Evolutionary conservation across 2,888 invertebrate genomes (phyloP), one percentile per base, ranked within the genome.

Genomic region (Drosophila mercatorum): DNA sequence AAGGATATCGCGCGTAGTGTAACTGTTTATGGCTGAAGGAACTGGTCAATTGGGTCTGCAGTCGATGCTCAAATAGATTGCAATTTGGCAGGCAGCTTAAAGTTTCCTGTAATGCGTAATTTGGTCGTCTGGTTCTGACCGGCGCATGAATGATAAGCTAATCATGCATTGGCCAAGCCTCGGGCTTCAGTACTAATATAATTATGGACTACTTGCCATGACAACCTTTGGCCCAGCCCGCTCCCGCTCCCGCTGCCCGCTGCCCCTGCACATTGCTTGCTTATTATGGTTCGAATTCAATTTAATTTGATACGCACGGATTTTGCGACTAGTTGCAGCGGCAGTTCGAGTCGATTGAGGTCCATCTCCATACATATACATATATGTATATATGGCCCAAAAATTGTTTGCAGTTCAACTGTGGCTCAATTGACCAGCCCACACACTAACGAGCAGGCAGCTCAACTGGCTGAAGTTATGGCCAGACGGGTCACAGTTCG

Each of bases 361-460:
- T 44, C n/a, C 38, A 28, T 36, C 38, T 26, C 3, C 38, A n/a
- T 34, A 26, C 7, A 36, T 17, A 47, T 17, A 28, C 17, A 58
- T 5, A 28, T 22, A 22, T 3, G 3, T 31, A 31, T 31, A 38
- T 40, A 59, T 12, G 28, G 28, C 40, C 67, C 83, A 68, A 76
- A 81, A 83, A 81, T 66, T 80, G 87, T 80, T 84, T 84, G 87
- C 87, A 81, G 83, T 78, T 84, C 80, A 87, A 81, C 78, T 87
- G 87, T 75, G 77, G 79, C 86, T 80, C 82, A 86, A 83, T 84
- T 83, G 84, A 82, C 79, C 84, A 79, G 71, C 68, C 60, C 64
- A 79, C 70, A 67, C 47, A 52, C 75, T 75, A 69, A 75, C 70
- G 62, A 77, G 63, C 70, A 40, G 70, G 58, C 63, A 67, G 70